phyloP scores from a whole-genome alignment of 1,140 invertebrate genomes.

The Mycetomoellerius zeteki region DNA sequence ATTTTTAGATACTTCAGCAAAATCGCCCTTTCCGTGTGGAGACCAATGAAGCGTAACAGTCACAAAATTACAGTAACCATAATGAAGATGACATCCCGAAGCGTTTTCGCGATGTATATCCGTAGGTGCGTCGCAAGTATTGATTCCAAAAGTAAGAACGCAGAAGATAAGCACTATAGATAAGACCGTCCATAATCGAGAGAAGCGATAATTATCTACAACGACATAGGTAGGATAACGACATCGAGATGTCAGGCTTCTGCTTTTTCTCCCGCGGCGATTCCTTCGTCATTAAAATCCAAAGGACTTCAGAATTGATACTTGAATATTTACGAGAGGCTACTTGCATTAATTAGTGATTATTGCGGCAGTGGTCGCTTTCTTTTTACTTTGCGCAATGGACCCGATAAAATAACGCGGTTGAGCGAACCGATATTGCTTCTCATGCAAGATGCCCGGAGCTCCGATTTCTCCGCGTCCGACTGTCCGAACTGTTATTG shows the following conservation, averaged over 20 bases:
- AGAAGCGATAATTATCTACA: conserved; percentile 4
- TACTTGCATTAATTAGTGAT: conserved; percentile 50
- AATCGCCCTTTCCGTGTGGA: not conserved
- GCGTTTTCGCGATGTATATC: not conserved
- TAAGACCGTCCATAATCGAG: not conserved
- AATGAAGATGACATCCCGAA: not conserved
- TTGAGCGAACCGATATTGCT: conserved; percentile 19
- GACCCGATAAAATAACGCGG: conserved; percentile 35
- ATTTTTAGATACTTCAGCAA: no score
- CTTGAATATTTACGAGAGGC: conserved; percentile 10
- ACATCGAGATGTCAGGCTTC: not conserved
- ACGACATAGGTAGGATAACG: not conserved
- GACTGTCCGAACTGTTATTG: not conserved
- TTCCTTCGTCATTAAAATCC: conserved; percentile 45
- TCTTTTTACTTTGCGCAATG: conserved; percentile 51
- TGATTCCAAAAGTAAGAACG: not conserved
- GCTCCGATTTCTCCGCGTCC: conserved; percentile 8
- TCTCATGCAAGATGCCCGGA: conserved; percentile 35
- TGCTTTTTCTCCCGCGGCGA: not conserved
- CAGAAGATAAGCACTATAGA: not conserved
- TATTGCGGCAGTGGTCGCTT: conserved; percentile 25
- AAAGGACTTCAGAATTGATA: not conserved
- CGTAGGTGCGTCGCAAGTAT: not conserved
- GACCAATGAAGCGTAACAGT: not conserved
- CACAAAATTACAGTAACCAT: not conserved